A percentile compares a stretch with the other conserved stretches of the same genome.
phyloP scores from a whole-genome alignment of 2,888 invertebrate species.

The Acanthosepion lycidas region DNA sequence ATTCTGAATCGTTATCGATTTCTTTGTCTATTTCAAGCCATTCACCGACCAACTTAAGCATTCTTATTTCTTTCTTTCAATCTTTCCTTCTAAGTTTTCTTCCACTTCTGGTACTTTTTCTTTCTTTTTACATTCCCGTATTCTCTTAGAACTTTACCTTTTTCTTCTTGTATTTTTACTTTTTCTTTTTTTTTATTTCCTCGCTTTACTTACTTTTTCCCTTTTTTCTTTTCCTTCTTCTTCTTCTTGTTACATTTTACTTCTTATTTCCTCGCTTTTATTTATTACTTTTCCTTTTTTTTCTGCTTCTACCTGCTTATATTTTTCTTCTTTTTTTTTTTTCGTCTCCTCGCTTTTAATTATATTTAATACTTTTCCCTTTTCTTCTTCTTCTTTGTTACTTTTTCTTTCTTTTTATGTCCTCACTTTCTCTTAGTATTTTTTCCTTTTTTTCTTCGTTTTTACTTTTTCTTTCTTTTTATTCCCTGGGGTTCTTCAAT shows the following conservation, averaged over 20 bases:
- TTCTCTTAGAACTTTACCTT: background rate
- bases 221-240: background rate
- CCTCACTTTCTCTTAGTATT: background rate
- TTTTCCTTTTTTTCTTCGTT: background rate
- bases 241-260: background rate
- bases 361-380: background rate
- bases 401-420: background rate
- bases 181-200: background rate
- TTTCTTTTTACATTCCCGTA: background rate
- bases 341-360: no score
- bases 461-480: background rate
- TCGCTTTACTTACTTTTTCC: background rate
- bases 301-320: background rate
- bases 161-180: background rate
- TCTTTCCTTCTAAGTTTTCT: background rate
- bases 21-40: no score
- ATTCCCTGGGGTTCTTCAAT: no score
- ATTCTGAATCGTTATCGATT: no score
- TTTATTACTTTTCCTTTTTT: background rate
- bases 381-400: background rate
- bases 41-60: no score
- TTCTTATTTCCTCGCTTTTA: background rate
- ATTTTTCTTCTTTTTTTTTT: background rate
- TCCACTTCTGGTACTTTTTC: background rate
- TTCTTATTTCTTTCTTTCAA: no score